A percentile compares a stretch with the other conserved stretches of the same genome.
Conservation (phyloP, 2,888 invertebrate genomes). For the Phasia obesa region DNA sequence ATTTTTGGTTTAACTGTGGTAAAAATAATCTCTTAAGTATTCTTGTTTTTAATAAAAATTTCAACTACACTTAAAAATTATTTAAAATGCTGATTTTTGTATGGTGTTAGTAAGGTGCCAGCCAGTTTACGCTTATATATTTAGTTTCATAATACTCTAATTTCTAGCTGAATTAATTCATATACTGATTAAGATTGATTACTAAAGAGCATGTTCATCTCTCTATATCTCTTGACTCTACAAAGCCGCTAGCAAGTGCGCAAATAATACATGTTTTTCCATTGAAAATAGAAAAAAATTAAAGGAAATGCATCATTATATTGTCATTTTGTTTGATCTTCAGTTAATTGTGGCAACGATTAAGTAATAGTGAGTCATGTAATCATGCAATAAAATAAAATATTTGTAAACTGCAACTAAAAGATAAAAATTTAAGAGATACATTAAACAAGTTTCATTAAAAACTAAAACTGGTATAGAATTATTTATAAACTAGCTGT, state of each 20-base stretch:
- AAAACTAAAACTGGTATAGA: slow-evolving; percentile 16
- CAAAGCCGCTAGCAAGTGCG: slow-evolving; percentile 30
- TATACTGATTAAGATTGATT: slow-evolving; percentile 67
- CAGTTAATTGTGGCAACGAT: slow-evolving; percentile 55
- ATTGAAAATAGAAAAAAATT: slow-evolving; percentile 26
- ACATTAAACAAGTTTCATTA: slow-evolving; percentile 31
- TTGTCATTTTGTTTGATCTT: slow-evolving; percentile 67
- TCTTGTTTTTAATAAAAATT: too few species aligned
- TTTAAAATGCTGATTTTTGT: too few species aligned
- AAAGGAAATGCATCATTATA: slow-evolving; percentile 65
- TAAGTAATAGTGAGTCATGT: slow-evolving; percentile 59
- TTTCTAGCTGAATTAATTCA: slow-evolving; percentile 28
- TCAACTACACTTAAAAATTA: too few species aligned
- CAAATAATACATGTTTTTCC: slow-evolving; percentile 43
- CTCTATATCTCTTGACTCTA: too few species aligned
- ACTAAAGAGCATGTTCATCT: slow-evolving; percentile 50
- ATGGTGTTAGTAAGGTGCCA: too few species aligned
- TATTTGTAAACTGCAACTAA: slow-evolving; percentile 4
- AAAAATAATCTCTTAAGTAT: too few species aligned
- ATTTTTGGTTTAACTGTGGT: too few species aligned
- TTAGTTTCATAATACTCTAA: slow-evolving; percentile 43
- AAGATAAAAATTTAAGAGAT: background rate
- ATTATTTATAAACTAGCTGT: background rate
- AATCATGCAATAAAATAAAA: slow-evolving; percentile 42
- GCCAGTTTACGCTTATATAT: background rate